phyloP scores from a whole-genome alignment of 2,888 invertebrate genomes.

The Schizotus pectinicornis region DNA sequence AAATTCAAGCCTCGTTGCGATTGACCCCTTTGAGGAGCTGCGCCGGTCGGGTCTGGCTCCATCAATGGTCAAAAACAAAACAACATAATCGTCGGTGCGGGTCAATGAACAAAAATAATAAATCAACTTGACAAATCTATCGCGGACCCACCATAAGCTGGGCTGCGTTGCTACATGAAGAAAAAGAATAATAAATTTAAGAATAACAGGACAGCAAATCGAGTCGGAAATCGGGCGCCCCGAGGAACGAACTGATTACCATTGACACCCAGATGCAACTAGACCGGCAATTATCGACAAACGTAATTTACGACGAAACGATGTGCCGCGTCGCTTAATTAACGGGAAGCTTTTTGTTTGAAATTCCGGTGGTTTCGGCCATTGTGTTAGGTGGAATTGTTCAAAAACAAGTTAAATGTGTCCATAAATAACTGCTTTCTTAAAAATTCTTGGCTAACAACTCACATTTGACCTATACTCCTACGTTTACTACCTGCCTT shows the following conservation, averaged over 20 bases:
- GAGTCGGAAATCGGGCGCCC: too few relatives aligned
- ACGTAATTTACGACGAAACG: slow-evolving; percentile 3
- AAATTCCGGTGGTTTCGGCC: slow-evolving; percentile 11
- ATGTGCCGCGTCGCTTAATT: neutral
- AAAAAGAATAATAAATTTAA: slow-evolving; percentile 11
- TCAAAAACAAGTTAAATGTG: slow-evolving; percentile 31
- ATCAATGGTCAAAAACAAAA: slow-evolving; percentile 1
- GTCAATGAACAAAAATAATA: slow-evolving; percentile 14
- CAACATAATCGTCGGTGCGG: slow-evolving; percentile 12
- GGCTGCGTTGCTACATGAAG: slow-evolving; percentile 14
- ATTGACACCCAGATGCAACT: too few relatives aligned
- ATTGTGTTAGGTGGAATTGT: slow-evolving; percentile 23
- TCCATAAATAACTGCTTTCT: slow-evolving; percentile 35
- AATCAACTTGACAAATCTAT: slow-evolving; percentile 21
- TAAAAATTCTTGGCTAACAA: slow-evolving; percentile 41
- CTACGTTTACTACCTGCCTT: slow-evolving; percentile 44
- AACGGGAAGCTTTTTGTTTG: slow-evolving; percentile 4
- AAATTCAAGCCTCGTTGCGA: neutral
- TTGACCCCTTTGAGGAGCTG: slow-evolving; percentile 25
- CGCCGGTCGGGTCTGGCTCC: neutral
- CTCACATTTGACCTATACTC: slow-evolving; percentile 48
- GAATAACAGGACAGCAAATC: slow-evolving; percentile 3
- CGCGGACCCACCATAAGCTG: slow-evolving; percentile 8
- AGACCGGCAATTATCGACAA: too few relatives aligned
- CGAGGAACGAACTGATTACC: too few relatives aligned